Conservation (phyloP, 2,797 vertebrate species). For the Gymnodraco acuticeps region DNA sequence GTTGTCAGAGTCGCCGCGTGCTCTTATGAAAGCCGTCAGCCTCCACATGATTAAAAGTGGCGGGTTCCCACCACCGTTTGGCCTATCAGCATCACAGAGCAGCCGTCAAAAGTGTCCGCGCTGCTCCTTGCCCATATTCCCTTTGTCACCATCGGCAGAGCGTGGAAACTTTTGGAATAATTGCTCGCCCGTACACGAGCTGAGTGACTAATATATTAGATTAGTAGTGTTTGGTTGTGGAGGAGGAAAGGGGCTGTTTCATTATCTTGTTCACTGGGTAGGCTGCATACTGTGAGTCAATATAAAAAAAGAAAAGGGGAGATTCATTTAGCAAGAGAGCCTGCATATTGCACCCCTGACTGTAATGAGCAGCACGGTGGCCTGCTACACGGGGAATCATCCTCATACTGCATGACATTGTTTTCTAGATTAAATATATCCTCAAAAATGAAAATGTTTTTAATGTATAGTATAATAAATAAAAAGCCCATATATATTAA, state of each 20-base stretch:
- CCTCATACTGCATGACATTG: constrained; percentile 21
- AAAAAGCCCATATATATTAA: background rate
- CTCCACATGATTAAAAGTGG: constrained; percentile 86
- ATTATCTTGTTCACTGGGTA: constrained; percentile 73
- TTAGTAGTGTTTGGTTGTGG: constrained; percentile 78
- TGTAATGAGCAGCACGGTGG: constrained; percentile 53
- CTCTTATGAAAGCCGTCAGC: constrained; percentile 91
- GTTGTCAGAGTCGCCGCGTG: constrained; percentile 90
- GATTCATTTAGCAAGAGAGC: constrained; percentile 59
- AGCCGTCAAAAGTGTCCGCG: constrained; percentile 79
- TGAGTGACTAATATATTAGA: constrained; percentile 87
- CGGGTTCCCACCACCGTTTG: constrained; percentile 88
- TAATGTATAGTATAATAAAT: background rate
- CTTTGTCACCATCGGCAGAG: constrained; percentile 81
- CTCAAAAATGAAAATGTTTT: constrained; percentile 1
- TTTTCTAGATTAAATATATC: constrained; percentile 18
- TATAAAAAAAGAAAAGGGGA: constrained; percentile 59
- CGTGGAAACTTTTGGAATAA: constrained; percentile 88
- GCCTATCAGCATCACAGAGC: constrained; percentile 85
- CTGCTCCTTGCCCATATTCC: constrained; percentile 78
- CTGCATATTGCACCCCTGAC: constrained; percentile 60
- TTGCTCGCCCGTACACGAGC: constrained; percentile 83
- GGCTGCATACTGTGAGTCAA: constrained; percentile 68
- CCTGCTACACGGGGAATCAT: constrained; percentile 32
- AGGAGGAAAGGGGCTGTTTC: constrained; percentile 58